Conservation (phyloP, 2,888 invertebrate species). For the Choristoneura rosaceana region DNA sequence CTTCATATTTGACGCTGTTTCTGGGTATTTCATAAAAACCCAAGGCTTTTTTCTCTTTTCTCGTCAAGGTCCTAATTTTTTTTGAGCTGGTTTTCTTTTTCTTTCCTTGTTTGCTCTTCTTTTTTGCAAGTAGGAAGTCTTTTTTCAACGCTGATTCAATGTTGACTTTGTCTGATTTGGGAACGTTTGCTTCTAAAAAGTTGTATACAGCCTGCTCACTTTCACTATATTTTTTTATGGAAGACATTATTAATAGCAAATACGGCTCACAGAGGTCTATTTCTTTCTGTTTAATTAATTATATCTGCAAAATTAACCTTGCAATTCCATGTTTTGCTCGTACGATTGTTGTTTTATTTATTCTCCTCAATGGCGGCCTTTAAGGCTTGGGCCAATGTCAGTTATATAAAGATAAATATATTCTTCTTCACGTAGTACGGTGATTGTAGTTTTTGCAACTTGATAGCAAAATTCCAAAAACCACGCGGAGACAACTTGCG, state of each 20-base stretch:
- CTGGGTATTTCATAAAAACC: constrained; percentile 87
- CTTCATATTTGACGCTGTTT: constrained; percentile 86
- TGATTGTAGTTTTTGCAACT: too few species aligned
- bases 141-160: constrained; percentile 72
- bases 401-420: too few species aligned
- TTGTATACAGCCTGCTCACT: constrained; percentile 62
- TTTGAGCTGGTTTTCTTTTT: constrained; percentile 68
- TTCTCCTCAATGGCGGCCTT: too few species aligned
- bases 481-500: too few species aligned
- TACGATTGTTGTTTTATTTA: neutral
- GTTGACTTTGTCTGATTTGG: constrained; percentile 61
- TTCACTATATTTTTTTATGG: constrained; percentile 54
- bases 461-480: too few species aligned
- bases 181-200: constrained; percentile 71
- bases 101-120: constrained; percentile 70
- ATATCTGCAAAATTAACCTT: too few species aligned
- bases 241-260: constrained; percentile 50
- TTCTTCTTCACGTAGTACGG: too few species aligned
- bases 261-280: neutral
- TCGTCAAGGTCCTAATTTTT: constrained; percentile 81
- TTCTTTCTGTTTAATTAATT: too few species aligned
- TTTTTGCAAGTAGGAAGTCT: constrained; percentile 74
- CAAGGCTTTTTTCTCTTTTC: constrained; percentile 85
- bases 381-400: too few species aligned
- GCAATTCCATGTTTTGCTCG: too few species aligned